Conservation (phyloP, 1,140 invertebrate species). For the Cotesia glomerata region DNA sequence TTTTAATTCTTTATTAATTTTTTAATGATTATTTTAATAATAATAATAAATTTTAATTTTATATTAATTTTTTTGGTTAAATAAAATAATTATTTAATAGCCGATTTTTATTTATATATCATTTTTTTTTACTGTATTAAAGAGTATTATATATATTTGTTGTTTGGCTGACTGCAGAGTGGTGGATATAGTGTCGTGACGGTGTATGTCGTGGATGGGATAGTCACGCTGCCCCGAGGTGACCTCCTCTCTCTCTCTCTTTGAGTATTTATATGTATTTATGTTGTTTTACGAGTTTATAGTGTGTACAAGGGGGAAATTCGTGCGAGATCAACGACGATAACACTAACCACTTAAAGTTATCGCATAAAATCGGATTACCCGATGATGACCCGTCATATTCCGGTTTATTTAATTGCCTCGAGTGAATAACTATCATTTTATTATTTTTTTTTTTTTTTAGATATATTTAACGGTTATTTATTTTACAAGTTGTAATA, state of each 20-base stretch:
- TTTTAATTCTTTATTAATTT: no score
- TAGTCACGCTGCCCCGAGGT: neutral
- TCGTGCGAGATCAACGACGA: neutral
- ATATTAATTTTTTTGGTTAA: no score
- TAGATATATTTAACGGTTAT: no score
- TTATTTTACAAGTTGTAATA: no score
- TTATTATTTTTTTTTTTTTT: no score
- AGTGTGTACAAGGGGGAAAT: neutral
- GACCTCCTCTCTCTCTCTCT: neutral
- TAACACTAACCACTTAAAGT: slow-evolving; percentile 5
- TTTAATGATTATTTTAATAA: no score
- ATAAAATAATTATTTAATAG: no score
- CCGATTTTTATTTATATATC: no score
- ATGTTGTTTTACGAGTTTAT: neutral
- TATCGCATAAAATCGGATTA: neutral
- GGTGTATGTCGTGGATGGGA: neutral
- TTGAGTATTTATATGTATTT: no score
- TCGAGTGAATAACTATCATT: no score
- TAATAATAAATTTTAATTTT: no score
- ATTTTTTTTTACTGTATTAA: no score
- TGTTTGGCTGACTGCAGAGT: neutral
- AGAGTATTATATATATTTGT: neutral
- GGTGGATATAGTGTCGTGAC: neutral
- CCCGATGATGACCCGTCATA: neutral
- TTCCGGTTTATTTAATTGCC: neutral